Base-by-base conservation (phyloP, 2,113 vertebrate genomes). In the Oryzias javanicus region DNA sequence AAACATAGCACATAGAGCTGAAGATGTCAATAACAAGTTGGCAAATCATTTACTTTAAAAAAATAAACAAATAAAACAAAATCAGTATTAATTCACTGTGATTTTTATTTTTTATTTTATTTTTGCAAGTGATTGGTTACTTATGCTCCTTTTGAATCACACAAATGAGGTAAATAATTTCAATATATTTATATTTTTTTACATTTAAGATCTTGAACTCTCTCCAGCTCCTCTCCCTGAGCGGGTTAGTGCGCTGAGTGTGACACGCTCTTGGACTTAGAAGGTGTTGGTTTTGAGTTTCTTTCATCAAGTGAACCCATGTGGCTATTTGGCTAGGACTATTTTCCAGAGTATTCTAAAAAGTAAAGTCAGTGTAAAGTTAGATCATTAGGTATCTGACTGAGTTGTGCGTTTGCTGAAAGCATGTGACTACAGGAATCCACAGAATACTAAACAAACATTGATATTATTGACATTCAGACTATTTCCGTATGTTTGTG, bases 221-320 rank as follows among this genome's bases (percentile, higher is more conserved):
- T 61, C 59, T 54, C 64, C 42, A 65, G 49, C 62, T 42, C 53
- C 49, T 68, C 42, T 58, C 42, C 22, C 55, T 14, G 40, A 49
- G 55, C 64, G 55, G 81, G 67, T 88, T 71, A 70, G 55, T 70
- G 72, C 60, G 72, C 76, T 57, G 76, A 46, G 50, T 76, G 74
- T 91, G 87, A 86, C 86, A 90, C 87, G 87, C 73, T 88, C 88
- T 90, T 89, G 88, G 91, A 90, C 42, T 42, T 77, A 73, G 79
- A 84, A 86, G 86, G 86, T 89, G 84, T 86, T 41, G 90, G 91
- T 91, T 90, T 92, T 90, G 83, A 84, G 85, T 92, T 92, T 87
- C 91, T 91, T 90, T 87, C 86, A 89, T 53, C 74, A 79, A 79
- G 76, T 69, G 76, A 79, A 64, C 59, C 75, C 86, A 84, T 89